Evolutionary conservation across 2,888 invertebrate genomes (phyloP).

Genomic region (Actias luna): DNA sequence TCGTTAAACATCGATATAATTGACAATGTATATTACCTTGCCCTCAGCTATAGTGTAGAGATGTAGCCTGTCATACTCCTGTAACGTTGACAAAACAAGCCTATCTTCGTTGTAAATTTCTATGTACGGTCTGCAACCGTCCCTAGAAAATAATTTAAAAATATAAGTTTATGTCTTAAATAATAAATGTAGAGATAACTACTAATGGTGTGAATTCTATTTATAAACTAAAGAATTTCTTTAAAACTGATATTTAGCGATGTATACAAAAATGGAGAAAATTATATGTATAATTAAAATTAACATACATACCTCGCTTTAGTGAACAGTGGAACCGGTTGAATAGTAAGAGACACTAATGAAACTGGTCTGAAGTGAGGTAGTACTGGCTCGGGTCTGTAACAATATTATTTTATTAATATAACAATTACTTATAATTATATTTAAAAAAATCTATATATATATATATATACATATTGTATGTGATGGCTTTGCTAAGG

Average conservation of each 20-base stretch:
- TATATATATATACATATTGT: no score
- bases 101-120: constrained; percentile 95
- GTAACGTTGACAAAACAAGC: constrained; percentile 89
- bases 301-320: constrained; percentile 85
- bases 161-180: neutral
- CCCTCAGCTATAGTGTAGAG: constrained; percentile 86
- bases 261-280: no score
- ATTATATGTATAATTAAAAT: constrained; percentile 1
- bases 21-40: constrained; percentile 71
- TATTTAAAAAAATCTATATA: no score
- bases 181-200: neutral
- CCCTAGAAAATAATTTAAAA: constrained; percentile 75
- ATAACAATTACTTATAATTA: no score
- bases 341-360: constrained; percentile 90
- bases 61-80: constrained; percentile 95
- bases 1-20: neutral
- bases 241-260: neutral
- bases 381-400: constrained; percentile 83
- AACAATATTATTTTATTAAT: no score
- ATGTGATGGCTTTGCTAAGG: no score
- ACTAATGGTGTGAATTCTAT: neutral
- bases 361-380: constrained; percentile 93
- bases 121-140: constrained; percentile 96
- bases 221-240: neutral
- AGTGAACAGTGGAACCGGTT: constrained; percentile 96